Base-by-base conservation (phyloP, 2,113 vertebrate species). In the Monopterus albus region DNA sequence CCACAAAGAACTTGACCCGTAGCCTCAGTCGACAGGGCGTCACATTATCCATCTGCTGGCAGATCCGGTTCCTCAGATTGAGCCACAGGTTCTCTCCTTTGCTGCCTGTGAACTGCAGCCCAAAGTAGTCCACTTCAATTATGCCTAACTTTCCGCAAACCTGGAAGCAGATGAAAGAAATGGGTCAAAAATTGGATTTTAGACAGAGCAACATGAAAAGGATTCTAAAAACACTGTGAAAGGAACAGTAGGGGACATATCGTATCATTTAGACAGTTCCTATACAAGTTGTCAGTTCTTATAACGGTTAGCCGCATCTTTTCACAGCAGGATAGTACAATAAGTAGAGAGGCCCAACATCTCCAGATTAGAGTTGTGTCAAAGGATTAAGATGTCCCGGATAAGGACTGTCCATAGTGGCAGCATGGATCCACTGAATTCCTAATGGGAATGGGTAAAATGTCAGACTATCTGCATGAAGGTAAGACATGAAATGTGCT, bases 1-100 rank as follows among this genome's bases (percentile, higher is more conserved):
- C 98, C 83, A 99, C 97, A 74, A 99, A 99, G 91, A 98, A 99
- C 85, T 99, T 99, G 87, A 99, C 97, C 71, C 95, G 90, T 52
- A 99, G 88, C 86, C 96, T 94, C 72, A 99, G 89, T 45, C 97
- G 92, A 72, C 96, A 98, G n/a, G 97, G 97, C 36, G 95, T 92
- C 86, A 97, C 88, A 7, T 94, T 95, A 52, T 98, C 97, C 94
- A 99, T 96, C 93, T 99, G 98, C 90, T 98, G 98, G 20, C 96
- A 96, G 88, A 99, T 98, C 78, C 98, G 94, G 85, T 99, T 99
- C 86, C 98, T 95, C 91, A 99, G 91, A 93, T 99, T 99, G 82
- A 99, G 93, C 98, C 98, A 99, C 56, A 98, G 92, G 86, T 93
- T 98, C 82, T 99, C 97, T 12, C 97, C 97, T 93, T 99, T 99